These are phyloP conservation scores for Phalanger gymnotis DNA, from an alignment of 2,797 vertebrate species.

Conservation along the genomic window DNA sequence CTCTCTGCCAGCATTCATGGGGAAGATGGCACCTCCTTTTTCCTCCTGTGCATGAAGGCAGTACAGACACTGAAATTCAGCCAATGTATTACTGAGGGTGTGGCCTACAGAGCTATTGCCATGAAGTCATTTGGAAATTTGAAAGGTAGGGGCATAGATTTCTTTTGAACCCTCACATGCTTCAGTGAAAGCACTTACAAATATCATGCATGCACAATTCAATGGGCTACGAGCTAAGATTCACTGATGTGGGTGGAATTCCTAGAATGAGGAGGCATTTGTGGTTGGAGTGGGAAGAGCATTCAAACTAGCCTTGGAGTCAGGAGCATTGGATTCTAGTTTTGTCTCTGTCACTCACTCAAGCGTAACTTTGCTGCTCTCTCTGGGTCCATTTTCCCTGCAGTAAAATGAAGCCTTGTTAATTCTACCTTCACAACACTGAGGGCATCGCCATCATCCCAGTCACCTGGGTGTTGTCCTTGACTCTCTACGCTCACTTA, in stretches of 20 bases:
- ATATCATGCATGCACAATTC: not conserved
- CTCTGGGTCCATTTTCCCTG: not conserved
- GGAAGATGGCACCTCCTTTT: not conserved
- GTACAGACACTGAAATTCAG: not conserved
- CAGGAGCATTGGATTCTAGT: not conserved
- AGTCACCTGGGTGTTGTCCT: not conserved
- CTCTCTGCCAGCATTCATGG: not conserved
- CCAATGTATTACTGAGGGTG: not conserved
- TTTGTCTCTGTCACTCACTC: not conserved
- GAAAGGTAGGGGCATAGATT: not conserved
- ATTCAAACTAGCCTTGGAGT: not conserved
- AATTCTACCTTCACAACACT: not conserved
- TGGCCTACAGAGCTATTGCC: not conserved
- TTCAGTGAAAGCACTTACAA: not conserved
- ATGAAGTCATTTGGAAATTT: not conserved
- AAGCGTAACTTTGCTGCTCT: not conserved
- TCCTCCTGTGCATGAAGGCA: not conserved
- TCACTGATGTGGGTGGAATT: not conserved
- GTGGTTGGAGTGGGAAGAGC: not conserved
- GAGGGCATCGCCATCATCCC: not conserved
- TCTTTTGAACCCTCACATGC: not conserved
- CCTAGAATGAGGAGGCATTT: not conserved
- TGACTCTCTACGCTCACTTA: not conserved
- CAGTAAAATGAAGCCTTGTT: not conserved
- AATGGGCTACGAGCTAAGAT: not conserved